Evolutionary conservation across 2,113 vertebrate genomes (phyloP).

Genomic region (Uria lomvia): DNA sequence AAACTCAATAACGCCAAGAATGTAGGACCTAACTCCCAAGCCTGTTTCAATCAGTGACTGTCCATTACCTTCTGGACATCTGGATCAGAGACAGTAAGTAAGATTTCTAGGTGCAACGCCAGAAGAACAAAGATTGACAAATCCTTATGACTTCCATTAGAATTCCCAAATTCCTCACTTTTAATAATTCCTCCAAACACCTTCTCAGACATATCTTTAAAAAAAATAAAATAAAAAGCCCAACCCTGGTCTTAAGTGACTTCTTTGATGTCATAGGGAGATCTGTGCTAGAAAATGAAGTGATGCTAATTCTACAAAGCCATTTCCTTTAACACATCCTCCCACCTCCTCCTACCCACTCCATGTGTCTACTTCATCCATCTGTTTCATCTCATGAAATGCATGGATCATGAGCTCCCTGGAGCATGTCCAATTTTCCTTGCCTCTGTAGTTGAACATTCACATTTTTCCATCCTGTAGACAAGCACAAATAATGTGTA

Average conservation of each 20-base stretch:
- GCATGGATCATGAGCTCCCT: slow-evolving; percentile 48
- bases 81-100: not conserved
- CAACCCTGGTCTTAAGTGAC: not conserved
- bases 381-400: slow-evolving; percentile 59
- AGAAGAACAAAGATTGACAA: not conserved
- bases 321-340: slow-evolving; percentile 48
- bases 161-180: not conserved
- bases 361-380: slow-evolving; percentile 35
- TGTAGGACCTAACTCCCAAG: not conserved
- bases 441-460: slow-evolving; percentile 15
- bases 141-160: not conserved
- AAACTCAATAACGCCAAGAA: not conserved
- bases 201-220: not conserved
- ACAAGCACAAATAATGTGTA: slow-evolving; percentile 24
- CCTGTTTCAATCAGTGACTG: not conserved
- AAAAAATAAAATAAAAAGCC: not conserved
- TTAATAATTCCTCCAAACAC: not conserved
- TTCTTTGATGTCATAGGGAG: not conserved
- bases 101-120: not conserved
- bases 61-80: not conserved
- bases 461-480: not conserved
- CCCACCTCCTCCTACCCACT: slow-evolving; percentile 26
- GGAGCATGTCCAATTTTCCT: slow-evolving; percentile 10
- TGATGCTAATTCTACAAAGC: slow-evolving; percentile 15
- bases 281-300: slow-evolving; percentile 25